Evolutionary conservation across 2,888 invertebrate genomes (phyloP).

Genomic region (Labia minor): DNA sequence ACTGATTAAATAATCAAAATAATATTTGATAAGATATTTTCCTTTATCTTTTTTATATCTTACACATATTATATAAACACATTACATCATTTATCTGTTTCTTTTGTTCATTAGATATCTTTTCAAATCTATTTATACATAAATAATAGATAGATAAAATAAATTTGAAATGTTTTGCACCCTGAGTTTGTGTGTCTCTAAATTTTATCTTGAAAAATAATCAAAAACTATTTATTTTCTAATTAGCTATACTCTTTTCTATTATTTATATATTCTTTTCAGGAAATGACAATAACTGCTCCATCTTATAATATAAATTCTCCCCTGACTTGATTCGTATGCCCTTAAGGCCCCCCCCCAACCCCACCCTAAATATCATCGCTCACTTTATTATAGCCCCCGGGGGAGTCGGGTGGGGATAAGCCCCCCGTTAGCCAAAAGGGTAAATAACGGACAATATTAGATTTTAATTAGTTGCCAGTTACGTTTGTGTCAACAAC

Average conservation of each 20-base stretch:
- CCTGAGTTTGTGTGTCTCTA: no score
- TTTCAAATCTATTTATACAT: no score
- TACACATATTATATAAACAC: no score
- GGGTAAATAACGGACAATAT: constrained; percentile 8
- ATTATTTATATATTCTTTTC: background rate
- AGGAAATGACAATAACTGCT: background rate
- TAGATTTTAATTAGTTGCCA: constrained; percentile 7
- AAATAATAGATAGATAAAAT: no score
- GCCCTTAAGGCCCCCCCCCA: background rate
- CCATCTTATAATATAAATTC: background rate
- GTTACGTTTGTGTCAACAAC: constrained; percentile 8
- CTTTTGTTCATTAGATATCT: no score
- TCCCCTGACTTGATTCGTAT: background rate
- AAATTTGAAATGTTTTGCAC: no score
- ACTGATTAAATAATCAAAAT: no score
- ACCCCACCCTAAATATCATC: background rate
- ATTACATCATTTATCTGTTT: no score
- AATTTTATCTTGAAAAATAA: background rate
- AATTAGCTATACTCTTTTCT: background rate
- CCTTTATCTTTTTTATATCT: no score
- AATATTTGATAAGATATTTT: no score
- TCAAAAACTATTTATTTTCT: background rate
- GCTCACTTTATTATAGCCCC: background rate
- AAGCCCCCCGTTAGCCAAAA: background rate
- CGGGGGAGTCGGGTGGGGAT: background rate